Evolutionary conservation across 2,888 invertebrate species (phyloP), one percentile per base, ranked within the genome.

Genomic region (Pheosia gnoma): DNA sequence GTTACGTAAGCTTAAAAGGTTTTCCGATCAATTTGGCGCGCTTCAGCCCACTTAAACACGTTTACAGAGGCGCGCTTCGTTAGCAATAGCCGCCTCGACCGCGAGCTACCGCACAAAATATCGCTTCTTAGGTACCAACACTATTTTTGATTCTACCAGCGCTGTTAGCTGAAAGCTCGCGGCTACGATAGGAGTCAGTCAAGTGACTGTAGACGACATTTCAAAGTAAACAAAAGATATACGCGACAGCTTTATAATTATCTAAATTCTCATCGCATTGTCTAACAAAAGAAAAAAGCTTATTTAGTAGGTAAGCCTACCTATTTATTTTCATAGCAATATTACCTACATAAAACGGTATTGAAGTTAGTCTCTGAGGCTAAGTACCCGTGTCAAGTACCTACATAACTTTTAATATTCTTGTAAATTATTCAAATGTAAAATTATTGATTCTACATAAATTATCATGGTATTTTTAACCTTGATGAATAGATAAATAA

Each of bases 1-100:
- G 79, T 86, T 86, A 85, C 81, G 79, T 83, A 85, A 85, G 81
- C 83, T 77, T 79, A 79, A 80, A 81, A 80, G 77, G 78, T 84
- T 86, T 77, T 73, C 79, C 80, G 82, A 85, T 83, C 81, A 85
- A 84, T 85, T 84, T 80, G 70, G 77, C 79, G 70, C 71, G 65
- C 70, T 71, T 62, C 67, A 68, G 68, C 66, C 75, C 77, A 81
- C 85, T 87, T 80, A 72, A 83, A 84, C 85, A 84, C 82, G 84
- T 84, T 76, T 74, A 63, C 61, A 58, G 66, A 59, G 68, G 70
- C 64, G 61, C 65, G 70, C 71, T 70, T 81, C 71, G 74, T 77
- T 78, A 68, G 69, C 55, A 61, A 63, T 71, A 76, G 73, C 55
- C 49, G 45, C 43, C 9, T 25, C 37, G 11, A 39, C 41, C 25